Percentiles rank a stretch among this genome's conserved stretches.
Evolutionary conservation across 2,797 vertebrate genomes (phyloP).

Genomic region (Thunnus albacares): DNA sequence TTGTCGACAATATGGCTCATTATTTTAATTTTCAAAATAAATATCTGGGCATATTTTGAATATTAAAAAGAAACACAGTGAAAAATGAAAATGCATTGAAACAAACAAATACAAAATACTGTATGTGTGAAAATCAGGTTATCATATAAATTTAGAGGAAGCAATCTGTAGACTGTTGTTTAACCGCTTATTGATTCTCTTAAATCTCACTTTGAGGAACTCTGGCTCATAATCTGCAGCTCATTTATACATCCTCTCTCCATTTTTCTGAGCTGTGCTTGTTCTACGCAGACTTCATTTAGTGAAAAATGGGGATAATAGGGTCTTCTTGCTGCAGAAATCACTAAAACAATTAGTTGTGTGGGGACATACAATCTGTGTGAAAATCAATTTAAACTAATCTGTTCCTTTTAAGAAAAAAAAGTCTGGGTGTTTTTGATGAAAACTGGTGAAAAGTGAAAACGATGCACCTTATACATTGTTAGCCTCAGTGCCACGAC

Average conservation of each 20-base stretch:
- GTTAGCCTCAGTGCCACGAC: slow-evolving; percentile 8
- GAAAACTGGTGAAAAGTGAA: slow-evolving; percentile 35
- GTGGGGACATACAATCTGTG: not conserved
- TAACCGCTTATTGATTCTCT: not conserved
- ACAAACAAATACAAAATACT: not conserved
- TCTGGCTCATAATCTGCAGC: not conserved
- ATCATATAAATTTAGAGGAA: not conserved
- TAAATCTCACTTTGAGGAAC: slow-evolving; percentile 7
- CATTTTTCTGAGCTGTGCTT: slow-evolving; percentile 18
- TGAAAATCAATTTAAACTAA: slow-evolving; percentile 16
- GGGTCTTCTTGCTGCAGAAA: slow-evolving; percentile 24
- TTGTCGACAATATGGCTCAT: not conserved
- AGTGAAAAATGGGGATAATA: slow-evolving; percentile 25
- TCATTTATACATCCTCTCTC: not conserved
- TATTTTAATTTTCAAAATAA: slow-evolving; percentile 16
- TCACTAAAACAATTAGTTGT: slow-evolving; percentile 7
- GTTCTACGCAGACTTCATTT: slow-evolving; percentile 8
- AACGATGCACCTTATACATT: slow-evolving; percentile 10
- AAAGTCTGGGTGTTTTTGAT: not conserved
- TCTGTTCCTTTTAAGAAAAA: not conserved
- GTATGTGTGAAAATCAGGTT: not conserved
- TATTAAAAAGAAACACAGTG: not conserved
- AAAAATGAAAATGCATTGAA: not conserved
- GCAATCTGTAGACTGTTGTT: not conserved
- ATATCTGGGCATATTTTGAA: not conserved